Evolutionary conservation across 1,140 invertebrate genomes (phyloP), one percentile per base, ranked within the genome.

Genomic region (Nymphalis io): DNA sequence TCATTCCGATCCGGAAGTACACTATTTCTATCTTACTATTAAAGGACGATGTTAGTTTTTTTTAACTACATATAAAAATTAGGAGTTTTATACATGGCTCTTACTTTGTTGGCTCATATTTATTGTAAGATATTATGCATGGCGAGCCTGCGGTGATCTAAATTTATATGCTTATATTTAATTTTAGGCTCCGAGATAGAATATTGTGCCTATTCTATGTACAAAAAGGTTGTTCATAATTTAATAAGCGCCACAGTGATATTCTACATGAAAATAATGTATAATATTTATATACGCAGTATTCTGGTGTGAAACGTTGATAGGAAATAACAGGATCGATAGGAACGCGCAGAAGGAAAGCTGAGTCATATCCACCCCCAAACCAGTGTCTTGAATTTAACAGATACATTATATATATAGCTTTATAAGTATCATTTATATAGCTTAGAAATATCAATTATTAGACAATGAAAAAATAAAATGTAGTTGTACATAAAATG

Each of bases 281-380:
- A 12, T 15, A 23, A 55, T 44, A 21, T 60, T 58, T 21, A 20
- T 66, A 27, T 58, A 39, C 63, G 65, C 33, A 67, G 51, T 60
- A 67, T 21, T 33, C 57, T 27, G 40, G 62, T 23, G 38, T 18
- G 3, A 39, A 42, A 48, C 57, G 55, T 57, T 60, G 48, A 60
- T 67, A 60, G 58, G 42, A 60, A 67, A 60, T 60, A 51, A 60
- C 44, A 38, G 65, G 57, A 67, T 67, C 65, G 42, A 67, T 67
- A 67, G 42, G 57, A 60, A 53, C 65, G 65, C 65, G 65, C 65
- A 67, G 63, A 58, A 67, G 57, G 42, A 60, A 60, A 67, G 57
- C 55, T 60, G 57, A 67, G 18, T 64, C 62, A 57, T 42, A 40
- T 59, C 57, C 33, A 39, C 57, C 33, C 11, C 8, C 27, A 39